phyloP scores from a whole-genome alignment of 2,113 vertebrate genomes.

The Prunella himalayana region DNA sequence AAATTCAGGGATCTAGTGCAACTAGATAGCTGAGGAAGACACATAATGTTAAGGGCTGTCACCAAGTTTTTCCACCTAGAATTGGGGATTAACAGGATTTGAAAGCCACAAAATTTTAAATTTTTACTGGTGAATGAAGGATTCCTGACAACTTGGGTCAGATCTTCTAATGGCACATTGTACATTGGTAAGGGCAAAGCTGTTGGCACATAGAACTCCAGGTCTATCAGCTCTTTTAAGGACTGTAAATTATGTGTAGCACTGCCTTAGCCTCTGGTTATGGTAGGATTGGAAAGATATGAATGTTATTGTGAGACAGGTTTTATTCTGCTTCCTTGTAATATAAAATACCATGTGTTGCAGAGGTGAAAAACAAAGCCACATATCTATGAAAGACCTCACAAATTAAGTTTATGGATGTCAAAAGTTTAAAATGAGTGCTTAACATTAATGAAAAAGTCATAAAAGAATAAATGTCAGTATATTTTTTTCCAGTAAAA shows the following conservation, averaged over 20 bases:
- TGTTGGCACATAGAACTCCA: not conserved
- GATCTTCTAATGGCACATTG: not conserved
- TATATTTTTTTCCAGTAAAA: not conserved
- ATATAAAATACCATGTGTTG: not conserved
- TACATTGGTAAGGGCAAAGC: not conserved
- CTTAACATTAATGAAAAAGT: not conserved
- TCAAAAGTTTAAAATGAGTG: not conserved
- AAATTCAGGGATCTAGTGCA: not conserved
- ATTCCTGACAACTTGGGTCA: not conserved
- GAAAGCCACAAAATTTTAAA: not conserved
- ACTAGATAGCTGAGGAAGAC: not conserved
- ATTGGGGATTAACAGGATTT: not conserved
- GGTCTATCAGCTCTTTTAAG: not conserved
- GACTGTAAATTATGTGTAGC: not conserved
- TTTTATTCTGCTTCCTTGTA: not conserved
- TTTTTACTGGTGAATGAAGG: not conserved
- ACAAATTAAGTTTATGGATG: constrained; percentile 13
- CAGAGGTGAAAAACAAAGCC: not conserved
- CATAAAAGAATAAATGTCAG: not conserved
- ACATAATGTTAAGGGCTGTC: not conserved
- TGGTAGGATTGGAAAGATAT: not conserved
- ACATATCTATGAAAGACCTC: not conserved
- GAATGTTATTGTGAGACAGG: not conserved
- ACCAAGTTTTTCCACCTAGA: not conserved
- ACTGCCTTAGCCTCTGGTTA: not conserved